These are phyloP conservation scores for human DNA, from an alignment of 2,113 vertebrate species.

Conservation along the genomic window GRCh38 chr15:61475501-61476000, in stretches of 20 bases:
- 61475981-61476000: neutral
- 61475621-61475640: neutral
- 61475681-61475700: neutral
- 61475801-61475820: too few species aligned
- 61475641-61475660: neutral
- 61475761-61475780: too few species aligned
- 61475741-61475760: too few species aligned
- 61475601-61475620: neutral
- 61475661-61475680: neutral
- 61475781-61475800: too few species aligned
- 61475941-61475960: neutral
- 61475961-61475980: neutral
- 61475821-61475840: too few species aligned
- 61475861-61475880: too few species aligned
- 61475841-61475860: too few species aligned
- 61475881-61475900: neutral
- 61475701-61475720: neutral
- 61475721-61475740: too few species aligned
- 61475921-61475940: neutral
- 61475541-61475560: neutral
- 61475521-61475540: rapidly evolving
- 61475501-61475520: neutral
- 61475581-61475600: neutral
- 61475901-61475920: neutral
- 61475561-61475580: neutral